Evolutionary conservation across 2,113 vertebrate species (phyloP), one percentile per base, ranked within the genome.

Genomic region (Lamprologus ornatipinnis): DNA sequence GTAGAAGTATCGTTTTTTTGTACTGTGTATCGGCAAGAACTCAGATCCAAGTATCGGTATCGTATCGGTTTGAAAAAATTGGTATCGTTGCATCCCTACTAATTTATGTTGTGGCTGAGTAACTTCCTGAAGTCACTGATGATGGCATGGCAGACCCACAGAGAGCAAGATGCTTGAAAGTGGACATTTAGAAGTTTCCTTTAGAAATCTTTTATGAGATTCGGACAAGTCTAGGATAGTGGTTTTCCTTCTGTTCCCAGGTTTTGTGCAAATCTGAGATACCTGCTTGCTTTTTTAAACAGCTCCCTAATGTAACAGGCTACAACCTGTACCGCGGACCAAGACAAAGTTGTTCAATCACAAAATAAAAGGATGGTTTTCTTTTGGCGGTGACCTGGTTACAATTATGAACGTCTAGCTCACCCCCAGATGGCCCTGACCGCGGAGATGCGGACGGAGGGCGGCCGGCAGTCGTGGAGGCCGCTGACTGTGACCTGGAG

Each of bases 401-500:
- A 35, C 6, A 42, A 35, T n/a, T 54, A 49, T 75, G 23, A 84
- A 79, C 21, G 13, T 7, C n/a, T 7, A 19, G 19, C 97, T 97
- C 91, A 99, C 99, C 99, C 98, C 98, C 98, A 99, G 93, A 99
- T 99, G 90, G 99, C 98, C 86, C 98, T 96, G 89, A 99, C 98
- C 2, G 97, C 98, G 11, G 99, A 99, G 89, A 99, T 99, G 5
- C 99, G 95, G 40, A 99, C 98, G 0, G 99, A 99, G 4, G 98
- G 98, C 3, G 98, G 97, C 65, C 99, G 99, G 47, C 96, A 98
- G 90, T 98, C 98, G 0, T 99, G 98, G 6, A 99, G 96, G 11
- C 98, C 99, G 73, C 98, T 99, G 83, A 99, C 99, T 2, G 99
- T 99, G 55, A 98, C 98, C 88, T 99, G 98, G 9, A 99, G 96